Conservation (phyloP, 92 coral and sea anemone genomes). For the Palythoa caribaeorum region DNA sequence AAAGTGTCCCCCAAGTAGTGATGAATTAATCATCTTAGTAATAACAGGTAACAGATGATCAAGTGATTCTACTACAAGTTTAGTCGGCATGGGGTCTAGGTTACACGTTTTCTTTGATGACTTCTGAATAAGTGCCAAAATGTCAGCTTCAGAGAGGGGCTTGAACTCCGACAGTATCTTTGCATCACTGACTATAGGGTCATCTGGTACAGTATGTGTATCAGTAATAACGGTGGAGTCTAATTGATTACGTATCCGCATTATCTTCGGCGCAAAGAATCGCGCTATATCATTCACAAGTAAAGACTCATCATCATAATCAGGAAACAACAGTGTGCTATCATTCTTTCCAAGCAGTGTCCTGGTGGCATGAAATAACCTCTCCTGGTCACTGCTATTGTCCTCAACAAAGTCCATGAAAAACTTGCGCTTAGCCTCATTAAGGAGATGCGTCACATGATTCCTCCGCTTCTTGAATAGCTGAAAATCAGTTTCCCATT, state of each 20-base stretch:
- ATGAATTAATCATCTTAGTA: not conserved
- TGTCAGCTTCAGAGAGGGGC: constrained; percentile 8
- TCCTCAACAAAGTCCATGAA: constrained; percentile 58
- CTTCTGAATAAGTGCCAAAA: constrained; percentile 17
- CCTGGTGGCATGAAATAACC: constrained; percentile 44
- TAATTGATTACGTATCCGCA: constrained; percentile 31
- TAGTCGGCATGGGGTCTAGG: constrained; percentile 40
- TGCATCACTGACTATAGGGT: not conserved
- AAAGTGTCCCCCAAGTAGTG: not conserved
- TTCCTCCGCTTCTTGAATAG: constrained; percentile 28
- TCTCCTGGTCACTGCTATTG: constrained; percentile 42
- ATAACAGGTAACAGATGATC: not conserved
- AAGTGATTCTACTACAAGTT: not conserved
- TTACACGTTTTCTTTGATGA: constrained; percentile 17
- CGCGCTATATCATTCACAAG: constrained; percentile 8
- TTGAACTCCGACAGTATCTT: constrained; percentile 7
- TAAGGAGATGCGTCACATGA: constrained; percentile 51
- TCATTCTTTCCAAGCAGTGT: constrained; percentile 25
- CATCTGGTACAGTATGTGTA: constrained; percentile 10
- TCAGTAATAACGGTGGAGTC: constrained; percentile 14
- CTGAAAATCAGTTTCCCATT: constrained; percentile 16
- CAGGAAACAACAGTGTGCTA: constrained; percentile 24
- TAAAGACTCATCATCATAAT: not conserved
- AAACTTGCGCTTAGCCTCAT: constrained; percentile 58
- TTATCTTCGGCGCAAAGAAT: constrained; percentile 32